These are phyloP conservation scores for Rhadina sibilatrix DNA, from an alignment of 2,113 vertebrate genomes.

Conservation along the genomic window DNA sequence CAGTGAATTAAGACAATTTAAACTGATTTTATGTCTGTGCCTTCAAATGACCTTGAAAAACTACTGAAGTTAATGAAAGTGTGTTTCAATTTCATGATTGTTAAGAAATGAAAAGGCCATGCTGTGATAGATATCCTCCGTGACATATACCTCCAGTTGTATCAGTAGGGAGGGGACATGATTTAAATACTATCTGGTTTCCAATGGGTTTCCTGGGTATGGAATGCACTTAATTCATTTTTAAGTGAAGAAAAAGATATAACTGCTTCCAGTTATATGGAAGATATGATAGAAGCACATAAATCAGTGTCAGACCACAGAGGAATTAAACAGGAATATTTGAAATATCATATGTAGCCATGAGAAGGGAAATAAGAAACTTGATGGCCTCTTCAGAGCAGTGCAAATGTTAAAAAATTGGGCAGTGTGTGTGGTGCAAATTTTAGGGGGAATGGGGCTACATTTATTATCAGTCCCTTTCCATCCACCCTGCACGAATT, in stretches of 20 bases:
- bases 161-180: conserved; percentile 31
- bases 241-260: neutral
- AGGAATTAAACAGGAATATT: neutral
- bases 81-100: neutral
- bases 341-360: neutral
- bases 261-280: too few species aligned
- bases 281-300: neutral
- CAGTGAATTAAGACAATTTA: neutral
- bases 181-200: conserved; percentile 31
- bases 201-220: neutral
- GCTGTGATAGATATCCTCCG: neutral
- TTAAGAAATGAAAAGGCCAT: conserved; percentile 43
- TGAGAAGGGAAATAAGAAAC: neutral
- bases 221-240: neutral
- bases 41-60: conserved; percentile 42
- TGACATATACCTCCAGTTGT: conserved; percentile 53
- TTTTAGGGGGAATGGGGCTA: neutral
- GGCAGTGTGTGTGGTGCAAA: neutral
- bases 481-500: neutral
- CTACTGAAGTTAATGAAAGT: conserved; percentile 23
- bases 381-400: neutral
- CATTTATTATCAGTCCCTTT: neutral
- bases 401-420: neutral
- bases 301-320: neutral
- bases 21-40: neutral